Base-by-base conservation (phyloP, 2,797 vertebrate genomes). In the Thaleichthys pacificus region DNA sequence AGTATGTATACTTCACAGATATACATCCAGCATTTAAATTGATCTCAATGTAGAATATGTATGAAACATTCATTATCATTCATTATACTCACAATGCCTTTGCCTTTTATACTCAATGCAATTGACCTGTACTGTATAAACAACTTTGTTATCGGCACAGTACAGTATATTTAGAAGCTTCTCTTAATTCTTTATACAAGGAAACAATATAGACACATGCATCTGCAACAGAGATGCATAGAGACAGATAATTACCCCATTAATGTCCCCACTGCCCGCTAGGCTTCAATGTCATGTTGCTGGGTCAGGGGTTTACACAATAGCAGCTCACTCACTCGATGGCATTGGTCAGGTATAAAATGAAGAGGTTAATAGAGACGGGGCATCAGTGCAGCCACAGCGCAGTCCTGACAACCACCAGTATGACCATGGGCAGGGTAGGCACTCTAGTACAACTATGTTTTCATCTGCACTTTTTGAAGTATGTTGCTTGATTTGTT, bases 341-440 rank as follows among this genome's bases (percentile, higher is more conserved):
- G 38, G 21, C 19, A 35, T 64, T 15, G 64, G 64, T 24, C 38
- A 66, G 64, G 64, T 66, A 66, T 66, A 66, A 66, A 61, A 61
- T 21, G 22, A 58, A 58, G 58, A n/a, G 58, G 58, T 61, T 61
- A 61, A 61, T 24, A 61, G 24, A 66, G 42, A 49, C 2, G 5
- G n/a, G 64, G 24, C 21, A 22, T 66, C 21, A 47, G 64, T 49
- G 35, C 6, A 49, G 64, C 22, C 12, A 24, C 42, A 66, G 64
- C 22, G 21, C 21, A 2, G 38, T 66, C 22, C 21, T 32, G 69
- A 69, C 14, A 65, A 69, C 24, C 58, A 56, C 22, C 56, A 73
- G 9, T 38, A 70, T 66, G 7, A 69, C 21, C 68, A 77, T 73
- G 68, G 71, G 76, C 14, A 77, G 58, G 76, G 76, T 77, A 67